Evolutionary conservation across 2,888 invertebrate genomes (phyloP), one percentile per base, ranked within the genome.

Genomic region (Nomada ruficornis): DNA sequence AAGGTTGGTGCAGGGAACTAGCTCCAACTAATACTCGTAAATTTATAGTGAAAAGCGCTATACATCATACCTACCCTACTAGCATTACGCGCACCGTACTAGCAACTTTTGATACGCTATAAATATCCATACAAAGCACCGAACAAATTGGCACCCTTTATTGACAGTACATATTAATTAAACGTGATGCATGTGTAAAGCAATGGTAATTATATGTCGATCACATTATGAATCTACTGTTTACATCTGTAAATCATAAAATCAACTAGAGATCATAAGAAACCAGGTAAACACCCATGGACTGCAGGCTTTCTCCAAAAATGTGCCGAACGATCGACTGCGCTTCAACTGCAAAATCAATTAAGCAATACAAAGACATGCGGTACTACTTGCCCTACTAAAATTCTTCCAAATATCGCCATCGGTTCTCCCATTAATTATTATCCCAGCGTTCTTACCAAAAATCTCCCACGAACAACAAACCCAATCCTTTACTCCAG

Each of bases 101-200:
- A 64, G 47, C 52, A 67, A 70, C 29, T 70, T 70, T 70, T 70
- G 44, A 44, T 59, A 57, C 29, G n/a, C 69, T 69, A 57, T 69
- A 57, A 69, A 59, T 70, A 67, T 67, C 36, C 67, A 67, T 67
- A 54, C 36, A 36, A 36, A 54, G 54, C 52, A 54, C 52, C 20
- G 67, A 67, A 67, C 54, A 36, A 54, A 67, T 67, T 67, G 54
- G 20, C 54, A 10, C 67, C 15, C 29, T 54, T 54, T 67, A 67
- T 67, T 36, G 54, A 67, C 67, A 36, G 67, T 54, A 67, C 36
- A 67, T 67, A 67, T 67, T 67, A 26, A 54, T 67, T 67, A 67
- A 15, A 67, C 54, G 26, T 29, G 65, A 65, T 26, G 29, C 23
- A 64, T 50, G 29, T 50, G 15, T 13, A 50, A 68, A 68, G 54